Base-by-base conservation (phyloP, 2,888 invertebrate genomes). In the Digitonthophagus gazella region DNA sequence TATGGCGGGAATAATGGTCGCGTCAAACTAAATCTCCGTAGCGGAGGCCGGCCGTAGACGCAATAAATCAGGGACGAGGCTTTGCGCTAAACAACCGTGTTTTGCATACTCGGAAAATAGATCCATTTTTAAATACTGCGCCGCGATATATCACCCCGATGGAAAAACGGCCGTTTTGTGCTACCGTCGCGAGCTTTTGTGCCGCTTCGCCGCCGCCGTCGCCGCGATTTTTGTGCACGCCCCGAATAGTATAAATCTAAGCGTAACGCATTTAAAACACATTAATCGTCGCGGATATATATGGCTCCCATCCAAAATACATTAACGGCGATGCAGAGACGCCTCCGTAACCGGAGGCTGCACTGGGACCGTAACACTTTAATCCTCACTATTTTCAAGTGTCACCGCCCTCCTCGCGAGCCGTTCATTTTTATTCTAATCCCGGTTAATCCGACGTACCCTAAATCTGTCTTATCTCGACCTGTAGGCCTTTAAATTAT, bases 371-470 rank as follows among this genome's bases (percentile, higher is more conserved):
- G 65, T 66, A 68, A 70, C 70, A 64, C 68, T 70, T 67, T 76
- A 76, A 77, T 75, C 76, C 75, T 57, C 72, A 73, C 73, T 73
- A 72, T 76, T 76, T 76, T 73, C 75, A 72, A 75, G 75, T 75
- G 75, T 77, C 77, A 73, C 75, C 76, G 75, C 74, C 71, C 72
- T 73, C 76, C 77, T 78, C 75, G 75, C 75, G 74, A 74, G 74
- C 74, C 76, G 76, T 77, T 76, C 76, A 76, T 78, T 77, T 77
- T 78, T 78, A 76, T 75, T 74, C 73, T 76, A 77, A 78, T 77
- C 76, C 61, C 76, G 57, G 71, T 73, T 71, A 74, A 76, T 77
- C 76, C 75, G 74, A 65, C 63, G 67, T 71, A 74, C 73, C 75
- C 74, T 74, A 72, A 73, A 73, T 72, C 72, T 73, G 76, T 75